Evolutionary conservation across 2,888 invertebrate genomes (phyloP).

Genomic region (Caprella mutica): DNA sequence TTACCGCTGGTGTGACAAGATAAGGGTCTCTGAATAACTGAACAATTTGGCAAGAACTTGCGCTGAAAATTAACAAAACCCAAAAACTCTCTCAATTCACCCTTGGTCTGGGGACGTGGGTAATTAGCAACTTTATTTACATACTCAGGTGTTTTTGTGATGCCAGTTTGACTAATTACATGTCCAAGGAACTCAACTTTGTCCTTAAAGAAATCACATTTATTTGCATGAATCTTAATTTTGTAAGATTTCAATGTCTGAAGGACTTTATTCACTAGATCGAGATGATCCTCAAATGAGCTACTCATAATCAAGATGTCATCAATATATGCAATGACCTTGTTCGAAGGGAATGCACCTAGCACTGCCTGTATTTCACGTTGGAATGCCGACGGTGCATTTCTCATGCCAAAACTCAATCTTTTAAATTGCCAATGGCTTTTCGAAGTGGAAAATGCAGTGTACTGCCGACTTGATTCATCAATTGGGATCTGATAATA

Average conservation of each 20-base stretch:
- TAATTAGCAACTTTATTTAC: background rate
- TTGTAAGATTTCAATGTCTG: background rate
- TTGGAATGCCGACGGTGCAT: conserved; percentile 1
- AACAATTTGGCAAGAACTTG: background rate
- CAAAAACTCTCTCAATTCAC: background rate
- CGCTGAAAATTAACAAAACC: background rate
- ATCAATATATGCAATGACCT: background rate
- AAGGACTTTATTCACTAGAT: background rate
- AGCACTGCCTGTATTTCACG: background rate
- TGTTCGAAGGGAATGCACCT: background rate
- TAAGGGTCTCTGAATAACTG: background rate
- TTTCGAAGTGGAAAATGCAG: background rate
- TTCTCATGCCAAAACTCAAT: background rate
- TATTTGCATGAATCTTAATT: background rate
- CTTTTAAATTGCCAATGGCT: background rate
- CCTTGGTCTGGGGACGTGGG: background rate
- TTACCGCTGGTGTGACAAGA: background rate
- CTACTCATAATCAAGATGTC: background rate
- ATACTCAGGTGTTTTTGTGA: background rate
- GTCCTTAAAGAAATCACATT: background rate
- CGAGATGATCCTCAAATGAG: background rate
- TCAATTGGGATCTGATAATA: background rate
- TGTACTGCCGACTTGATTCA: background rate
- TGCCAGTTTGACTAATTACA: background rate
- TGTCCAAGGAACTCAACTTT: background rate